Percentiles rank a stretch among this genome's conserved stretches.
These are phyloP conservation scores for Arrhamphus sclerolepis DNA, from an alignment of 2,797 vertebrate genomes.

Conservation along the genomic window DNA sequence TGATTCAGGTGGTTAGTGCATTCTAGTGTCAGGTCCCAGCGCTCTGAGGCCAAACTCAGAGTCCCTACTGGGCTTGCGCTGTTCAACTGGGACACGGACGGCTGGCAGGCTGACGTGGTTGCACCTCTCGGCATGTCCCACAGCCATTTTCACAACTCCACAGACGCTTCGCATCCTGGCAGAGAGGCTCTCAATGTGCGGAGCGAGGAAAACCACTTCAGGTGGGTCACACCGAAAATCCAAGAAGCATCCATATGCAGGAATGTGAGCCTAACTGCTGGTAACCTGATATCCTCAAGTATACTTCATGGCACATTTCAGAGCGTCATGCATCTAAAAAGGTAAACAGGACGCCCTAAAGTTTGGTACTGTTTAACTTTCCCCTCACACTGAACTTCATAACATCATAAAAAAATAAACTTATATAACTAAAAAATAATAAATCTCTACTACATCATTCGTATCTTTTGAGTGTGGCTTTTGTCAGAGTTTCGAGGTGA, in stretches of 20 bases:
- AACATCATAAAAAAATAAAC: no score
- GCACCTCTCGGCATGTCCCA: slow-evolving; percentile 10
- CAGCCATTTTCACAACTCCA: slow-evolving; percentile 21
- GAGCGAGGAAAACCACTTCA: slow-evolving; percentile 16
- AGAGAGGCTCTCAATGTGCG: slow-evolving; percentile 8
- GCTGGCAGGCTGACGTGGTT: not conserved
- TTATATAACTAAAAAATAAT: no score
- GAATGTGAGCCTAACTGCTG: not conserved
- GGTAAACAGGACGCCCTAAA: no score
- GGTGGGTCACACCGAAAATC: not conserved
- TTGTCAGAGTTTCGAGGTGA: slow-evolving; percentile 16
- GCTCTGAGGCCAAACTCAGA: slow-evolving; percentile 47
- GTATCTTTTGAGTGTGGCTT: slow-evolving; percentile 54
- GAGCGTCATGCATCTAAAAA: no score
- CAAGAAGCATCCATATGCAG: not conserved
- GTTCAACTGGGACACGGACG: slow-evolving; percentile 5
- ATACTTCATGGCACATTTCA: no score
- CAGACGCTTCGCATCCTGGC: slow-evolving; percentile 27
- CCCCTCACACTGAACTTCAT: no score
- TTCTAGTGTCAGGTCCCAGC: slow-evolving; percentile 31
- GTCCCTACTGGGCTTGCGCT: slow-evolving; percentile 22
- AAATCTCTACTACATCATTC: no score
- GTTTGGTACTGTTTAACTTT: no score
- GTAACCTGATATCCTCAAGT: no score
- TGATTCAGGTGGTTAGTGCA: slow-evolving; percentile 33